These are phyloP conservation scores for Carpatolechia fugitivella DNA, from an alignment of 2,888 invertebrate genomes.

Conservation along the genomic window DNA sequence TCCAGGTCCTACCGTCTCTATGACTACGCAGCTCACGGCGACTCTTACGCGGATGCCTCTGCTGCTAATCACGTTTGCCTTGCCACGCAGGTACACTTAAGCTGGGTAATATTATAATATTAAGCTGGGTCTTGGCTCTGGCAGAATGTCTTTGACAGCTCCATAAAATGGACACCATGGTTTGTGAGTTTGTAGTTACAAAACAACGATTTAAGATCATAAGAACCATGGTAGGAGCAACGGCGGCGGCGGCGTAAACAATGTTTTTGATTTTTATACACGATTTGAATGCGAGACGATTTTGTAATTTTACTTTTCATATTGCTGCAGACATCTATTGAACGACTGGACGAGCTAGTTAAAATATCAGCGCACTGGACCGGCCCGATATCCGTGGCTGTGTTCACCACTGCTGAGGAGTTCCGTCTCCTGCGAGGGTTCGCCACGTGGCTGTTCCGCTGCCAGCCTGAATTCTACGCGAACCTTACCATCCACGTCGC, in stretches of 20 bases:
- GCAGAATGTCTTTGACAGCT: too few relatives aligned
- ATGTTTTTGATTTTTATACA: too few relatives aligned
- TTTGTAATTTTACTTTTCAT: too few relatives aligned
- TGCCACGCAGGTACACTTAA: constrained; percentile 64
- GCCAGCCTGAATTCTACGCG: constrained; percentile 85
- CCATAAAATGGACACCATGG: too few relatives aligned
- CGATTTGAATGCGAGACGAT: too few relatives aligned
- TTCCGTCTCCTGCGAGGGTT: constrained; percentile 85
- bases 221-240: too few relatives aligned
- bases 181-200: too few relatives aligned
- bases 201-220: too few relatives aligned
- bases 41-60: constrained; percentile 80
- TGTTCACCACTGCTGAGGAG: constrained; percentile 90
- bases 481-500: constrained; percentile 88
- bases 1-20: constrained; percentile 84
- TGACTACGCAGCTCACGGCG: constrained; percentile 86
- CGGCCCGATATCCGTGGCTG: constrained; percentile 90
- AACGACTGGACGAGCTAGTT: constrained; percentile 87
- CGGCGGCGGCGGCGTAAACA: too few relatives aligned
- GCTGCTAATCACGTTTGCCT: constrained; percentile 82
- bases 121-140: too few relatives aligned
- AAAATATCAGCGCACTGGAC: constrained; percentile 90
- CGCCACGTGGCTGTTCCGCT: constrained; percentile 86
- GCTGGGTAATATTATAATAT: too few relatives aligned
- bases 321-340: constrained; percentile 87